These are phyloP conservation scores for Bilobella aurantiaca DNA, from an alignment of 1,140 invertebrate species.

Conservation along the genomic window DNA sequence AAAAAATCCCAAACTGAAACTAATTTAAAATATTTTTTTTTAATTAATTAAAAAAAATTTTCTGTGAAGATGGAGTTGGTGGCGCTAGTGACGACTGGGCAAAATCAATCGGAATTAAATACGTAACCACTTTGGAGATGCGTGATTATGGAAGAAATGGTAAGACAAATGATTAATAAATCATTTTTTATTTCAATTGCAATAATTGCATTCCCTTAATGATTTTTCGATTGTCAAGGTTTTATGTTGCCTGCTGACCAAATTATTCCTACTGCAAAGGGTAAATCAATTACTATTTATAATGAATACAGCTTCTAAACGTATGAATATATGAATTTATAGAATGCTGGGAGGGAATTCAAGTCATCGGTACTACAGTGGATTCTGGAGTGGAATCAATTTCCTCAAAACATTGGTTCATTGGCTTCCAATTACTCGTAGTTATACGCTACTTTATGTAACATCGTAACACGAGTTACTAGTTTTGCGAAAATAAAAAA, in stretches of 20 bases:
- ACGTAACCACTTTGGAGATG: conserved; percentile 1
- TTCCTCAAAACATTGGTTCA: too few relatives aligned
- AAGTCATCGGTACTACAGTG: neutral
- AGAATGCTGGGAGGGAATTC: neutral
- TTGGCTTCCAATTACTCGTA: too few relatives aligned
- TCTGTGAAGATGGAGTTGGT: conserved; percentile 5
- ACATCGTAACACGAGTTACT: neutral
- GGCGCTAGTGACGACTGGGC: conserved; percentile 19
- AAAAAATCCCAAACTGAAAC: too few relatives aligned
- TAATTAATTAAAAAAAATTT: too few relatives aligned
- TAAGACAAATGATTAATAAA: neutral
- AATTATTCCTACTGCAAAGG: conserved; percentile 5
- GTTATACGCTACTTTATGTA: neutral
- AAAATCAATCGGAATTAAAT: conserved; percentile 13
- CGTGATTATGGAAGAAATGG: neutral
- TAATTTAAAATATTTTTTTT: neutral
- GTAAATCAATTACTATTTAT: neutral
- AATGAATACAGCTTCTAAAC: neutral
- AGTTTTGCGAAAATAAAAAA: too few relatives aligned
- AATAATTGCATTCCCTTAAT: neutral
- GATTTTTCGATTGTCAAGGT: neutral
- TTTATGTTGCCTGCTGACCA: neutral
- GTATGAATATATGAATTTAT: neutral
- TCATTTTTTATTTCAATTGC: neutral
- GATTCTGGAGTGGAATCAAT: neutral